Base-by-base conservation (phyloP, 2,113 vertebrate species). In the Hystrix brachyura region DNA sequence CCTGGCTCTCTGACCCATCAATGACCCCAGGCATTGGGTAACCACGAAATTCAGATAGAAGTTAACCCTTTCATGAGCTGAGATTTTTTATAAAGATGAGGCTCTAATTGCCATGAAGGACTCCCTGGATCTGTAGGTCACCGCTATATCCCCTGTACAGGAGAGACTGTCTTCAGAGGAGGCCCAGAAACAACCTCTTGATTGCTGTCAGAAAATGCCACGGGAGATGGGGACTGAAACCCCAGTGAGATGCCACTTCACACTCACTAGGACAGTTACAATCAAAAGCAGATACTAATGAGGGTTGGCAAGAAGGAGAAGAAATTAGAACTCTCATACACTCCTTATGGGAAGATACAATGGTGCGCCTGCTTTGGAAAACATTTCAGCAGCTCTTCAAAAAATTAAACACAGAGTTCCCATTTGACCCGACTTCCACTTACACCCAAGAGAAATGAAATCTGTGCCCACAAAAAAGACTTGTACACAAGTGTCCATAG, bases 1-100 rank as follows among this genome's bases (percentile, higher is more conserved):
- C 86, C 88, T 96, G 80, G 32, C 74, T 64, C 90, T 82, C 83
- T 96, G 29, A 79, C 94, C 57, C 3, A 17, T 81, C 89, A 74
- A 38, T 90, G 59, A 72, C 57, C 43, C 55, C 48, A 71, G 87
- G 88, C 60, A 96, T 9, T 69, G 65, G 71, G 88, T 10, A 83
- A 96, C 5, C 53, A 9, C 1, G 4, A 0, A 38, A 80, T 34
- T 34, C 4, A 12, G n/a, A 32, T 46, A 21, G 1, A 85, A 93
- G 87, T 72, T 53, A 88, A 94, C 21, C 43, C 17, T 86, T 90
- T 71, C 92, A 57, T 38, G 18, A 59, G 46, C 23, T 23, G 74
- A 90, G 81, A 76, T 38, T 72, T 79, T 79, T 32, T 59, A 87
- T 43, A 43, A 12, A 3, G 46, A 83, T 62, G 60, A 82, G 86